These are phyloP conservation scores for Gymnarchus niloticus DNA, from an alignment of 2,113 vertebrate species.

Conservation along the genomic window DNA sequence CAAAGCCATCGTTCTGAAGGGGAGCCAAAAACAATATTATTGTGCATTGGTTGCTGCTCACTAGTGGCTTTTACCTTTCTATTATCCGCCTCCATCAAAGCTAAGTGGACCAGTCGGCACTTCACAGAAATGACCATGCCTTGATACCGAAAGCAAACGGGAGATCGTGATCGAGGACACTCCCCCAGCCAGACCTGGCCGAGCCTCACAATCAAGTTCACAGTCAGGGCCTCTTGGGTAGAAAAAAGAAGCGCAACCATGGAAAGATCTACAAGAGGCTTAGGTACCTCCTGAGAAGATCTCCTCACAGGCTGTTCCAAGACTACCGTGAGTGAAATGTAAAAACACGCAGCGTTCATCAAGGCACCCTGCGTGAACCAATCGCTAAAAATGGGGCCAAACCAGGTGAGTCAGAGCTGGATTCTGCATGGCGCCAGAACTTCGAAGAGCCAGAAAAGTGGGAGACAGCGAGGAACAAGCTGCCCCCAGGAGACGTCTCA, in stretches of 20 bases:
- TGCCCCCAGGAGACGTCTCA: neutral
- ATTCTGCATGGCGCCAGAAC: neutral
- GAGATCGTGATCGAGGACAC: neutral
- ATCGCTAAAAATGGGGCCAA: neutral
- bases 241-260: neutral
- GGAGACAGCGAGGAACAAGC: neutral
- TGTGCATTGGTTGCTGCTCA: neutral
- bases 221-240: neutral
- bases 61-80: neutral
- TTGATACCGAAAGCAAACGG: conserved; percentile 1
- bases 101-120: neutral
- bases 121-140: neutral
- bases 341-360: neutral
- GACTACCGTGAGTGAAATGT: neutral
- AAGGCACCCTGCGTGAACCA: neutral
- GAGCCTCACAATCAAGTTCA: neutral
- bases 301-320: neutral
- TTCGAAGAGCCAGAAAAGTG: neutral
- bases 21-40: neutral
- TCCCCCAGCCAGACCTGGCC: conserved; percentile 10
- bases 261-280: neutral
- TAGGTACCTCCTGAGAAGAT: neutral
- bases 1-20: neutral
- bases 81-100: conserved; percentile 10
- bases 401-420: neutral